phyloP scores from a whole-genome alignment of 2,888 invertebrate species.

The Glaucopsyche alexis region DNA sequence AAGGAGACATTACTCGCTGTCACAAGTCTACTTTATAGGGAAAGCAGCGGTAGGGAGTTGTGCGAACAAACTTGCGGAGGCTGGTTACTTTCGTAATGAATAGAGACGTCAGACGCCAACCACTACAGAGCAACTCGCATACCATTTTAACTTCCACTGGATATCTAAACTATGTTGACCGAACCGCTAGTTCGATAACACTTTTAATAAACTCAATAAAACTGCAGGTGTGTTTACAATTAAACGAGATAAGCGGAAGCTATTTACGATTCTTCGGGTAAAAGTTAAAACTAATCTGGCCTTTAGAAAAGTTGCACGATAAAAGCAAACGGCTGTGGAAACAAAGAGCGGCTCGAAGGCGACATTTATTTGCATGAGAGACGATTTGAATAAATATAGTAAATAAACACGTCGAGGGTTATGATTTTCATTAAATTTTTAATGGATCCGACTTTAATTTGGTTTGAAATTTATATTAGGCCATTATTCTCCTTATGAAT shows the following conservation, averaged over 20 bases:
- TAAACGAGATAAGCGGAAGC: neutral
- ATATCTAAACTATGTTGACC: constrained; percentile 58
- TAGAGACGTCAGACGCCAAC: constrained; percentile 71
- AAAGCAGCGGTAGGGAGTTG: constrained; percentile 69
- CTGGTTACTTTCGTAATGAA: constrained; percentile 74
- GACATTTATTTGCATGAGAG: constrained; percentile 61
- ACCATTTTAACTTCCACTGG: constrained; percentile 60
- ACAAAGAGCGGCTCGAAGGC: constrained; percentile 58
- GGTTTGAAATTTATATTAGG: constrained; percentile 12
- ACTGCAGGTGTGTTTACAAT: constrained; percentile 22
- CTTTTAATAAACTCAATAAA: constrained; percentile 26
- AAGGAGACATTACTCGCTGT: constrained; percentile 78
- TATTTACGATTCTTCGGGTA: constrained; percentile 60
- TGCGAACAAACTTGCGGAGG: constrained; percentile 69
- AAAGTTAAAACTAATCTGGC: constrained; percentile 67
- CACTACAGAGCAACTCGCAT: constrained; percentile 66
- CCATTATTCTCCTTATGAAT: constrained; percentile 18
- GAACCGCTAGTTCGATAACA: constrained; percentile 48
- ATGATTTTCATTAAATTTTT: constrained; percentile 48
- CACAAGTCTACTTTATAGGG: constrained; percentile 77
- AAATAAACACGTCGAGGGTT: constrained; percentile 48
- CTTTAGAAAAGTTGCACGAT: constrained; percentile 60
- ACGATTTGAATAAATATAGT: constrained; percentile 54
- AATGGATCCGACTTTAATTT: constrained; percentile 37
- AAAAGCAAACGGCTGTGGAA: constrained; percentile 56